A percentile compares a stretch with the other conserved stretches of the same genome.
Evolutionary conservation across 2,113 vertebrate genomes (phyloP).

Genomic region (Calypte anna): DNA sequence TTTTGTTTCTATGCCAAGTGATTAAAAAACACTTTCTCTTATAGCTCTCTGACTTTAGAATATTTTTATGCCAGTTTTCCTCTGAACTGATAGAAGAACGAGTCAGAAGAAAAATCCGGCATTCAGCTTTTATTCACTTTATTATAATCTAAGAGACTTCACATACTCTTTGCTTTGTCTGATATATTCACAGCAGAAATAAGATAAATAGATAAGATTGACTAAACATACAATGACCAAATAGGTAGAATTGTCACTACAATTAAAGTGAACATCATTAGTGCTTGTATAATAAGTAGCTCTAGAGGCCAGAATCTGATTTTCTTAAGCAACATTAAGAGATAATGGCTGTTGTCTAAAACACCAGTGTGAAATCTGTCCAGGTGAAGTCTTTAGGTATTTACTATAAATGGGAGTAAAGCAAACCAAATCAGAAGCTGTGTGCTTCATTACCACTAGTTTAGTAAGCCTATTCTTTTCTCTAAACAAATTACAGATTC

Average conservation of each 20-base stretch:
- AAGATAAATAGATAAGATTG: neutral
- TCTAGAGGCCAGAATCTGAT: neutral
- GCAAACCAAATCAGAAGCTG: neutral
- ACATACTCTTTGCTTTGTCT: neutral
- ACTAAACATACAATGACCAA: neutral
- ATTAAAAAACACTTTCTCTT: neutral
- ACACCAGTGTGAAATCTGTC: neutral
- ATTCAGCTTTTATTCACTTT: neutral
- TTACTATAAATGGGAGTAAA: neutral
- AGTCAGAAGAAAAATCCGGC: neutral
- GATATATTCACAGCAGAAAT: neutral
- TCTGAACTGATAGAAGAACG: neutral
- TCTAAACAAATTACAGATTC: neutral
- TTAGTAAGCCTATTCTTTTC: neutral
- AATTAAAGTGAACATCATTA: neutral
- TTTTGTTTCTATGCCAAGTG: neutral
- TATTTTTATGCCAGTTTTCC: neutral
- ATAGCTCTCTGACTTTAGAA: neutral
- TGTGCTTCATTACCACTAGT: neutral
- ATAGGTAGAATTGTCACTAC: neutral
- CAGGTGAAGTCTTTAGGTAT: neutral
- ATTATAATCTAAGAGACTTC: neutral
- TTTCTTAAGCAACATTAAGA: neutral
- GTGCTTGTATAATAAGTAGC: neutral
- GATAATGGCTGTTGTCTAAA: neutral